A percentile compares a stretch with the other conserved stretches of the same genome.
Evolutionary conservation across 2,888 invertebrate genomes (phyloP).

Genomic region (Melitaea athalia): DNA sequence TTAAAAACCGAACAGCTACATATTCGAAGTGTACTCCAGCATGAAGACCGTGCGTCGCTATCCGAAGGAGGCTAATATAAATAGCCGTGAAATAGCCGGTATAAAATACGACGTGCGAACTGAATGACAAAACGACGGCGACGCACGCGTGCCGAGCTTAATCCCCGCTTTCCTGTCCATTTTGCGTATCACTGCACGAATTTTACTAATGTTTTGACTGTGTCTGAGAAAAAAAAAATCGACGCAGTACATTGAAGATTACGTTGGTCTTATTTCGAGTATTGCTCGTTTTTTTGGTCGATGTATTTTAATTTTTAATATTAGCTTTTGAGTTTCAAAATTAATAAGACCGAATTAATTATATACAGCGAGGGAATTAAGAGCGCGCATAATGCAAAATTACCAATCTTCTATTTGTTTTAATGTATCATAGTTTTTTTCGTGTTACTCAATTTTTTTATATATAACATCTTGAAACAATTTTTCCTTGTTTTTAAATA

Average conservation of each 20-base stretch:
- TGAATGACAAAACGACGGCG: slow-evolving; percentile 40
- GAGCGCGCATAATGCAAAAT: too few relatives aligned
- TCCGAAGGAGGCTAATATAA: slow-evolving; percentile 29
- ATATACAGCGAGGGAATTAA: too few relatives aligned
- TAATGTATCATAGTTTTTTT: too few relatives aligned
- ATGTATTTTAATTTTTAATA: too few relatives aligned
- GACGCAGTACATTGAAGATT: slow-evolving; percentile 1
- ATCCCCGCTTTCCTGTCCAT: slow-evolving; percentile 59
- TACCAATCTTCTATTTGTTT: too few relatives aligned
- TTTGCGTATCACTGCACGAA: slow-evolving; percentile 46
- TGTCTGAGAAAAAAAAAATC: slow-evolving; percentile 9
- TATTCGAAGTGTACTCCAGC: slow-evolving; percentile 22
- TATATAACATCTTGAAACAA: not conserved
- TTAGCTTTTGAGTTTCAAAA: too few relatives aligned
- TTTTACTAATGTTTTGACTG: slow-evolving; percentile 17
- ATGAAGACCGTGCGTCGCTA: slow-evolving; percentile 1
- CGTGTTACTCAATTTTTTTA: too few relatives aligned
- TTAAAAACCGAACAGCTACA: slow-evolving; percentile 12
- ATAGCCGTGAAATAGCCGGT: slow-evolving; percentile 37
- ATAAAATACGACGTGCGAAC: slow-evolving; percentile 40
- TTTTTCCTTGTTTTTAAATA: not conserved
- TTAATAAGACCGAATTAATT: too few relatives aligned
- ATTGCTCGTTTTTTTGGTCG: not conserved
- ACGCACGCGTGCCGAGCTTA: slow-evolving; percentile 41
- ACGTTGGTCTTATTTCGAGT: not conserved